These are phyloP conservation scores for Thereva unica DNA, from an alignment of 2,888 invertebrate genomes.

Conservation along the genomic window DNA sequence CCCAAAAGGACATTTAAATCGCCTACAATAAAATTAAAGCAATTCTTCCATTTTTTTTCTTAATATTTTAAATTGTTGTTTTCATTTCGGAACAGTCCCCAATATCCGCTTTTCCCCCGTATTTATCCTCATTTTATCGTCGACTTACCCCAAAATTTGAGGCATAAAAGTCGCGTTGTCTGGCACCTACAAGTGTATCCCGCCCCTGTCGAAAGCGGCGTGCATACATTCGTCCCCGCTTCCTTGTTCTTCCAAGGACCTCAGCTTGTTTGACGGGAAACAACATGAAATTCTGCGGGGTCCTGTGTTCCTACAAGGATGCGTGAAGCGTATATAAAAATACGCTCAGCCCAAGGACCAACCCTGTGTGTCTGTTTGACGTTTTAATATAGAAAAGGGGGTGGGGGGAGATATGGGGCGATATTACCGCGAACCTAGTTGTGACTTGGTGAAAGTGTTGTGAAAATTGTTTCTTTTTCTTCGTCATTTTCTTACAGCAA, in stretches of 20 bases:
- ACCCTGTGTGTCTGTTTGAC: slow-evolving; percentile 19
- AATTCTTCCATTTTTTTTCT: too few species aligned
- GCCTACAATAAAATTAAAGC: too few species aligned
- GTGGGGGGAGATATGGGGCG: neutral
- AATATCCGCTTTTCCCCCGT: slow-evolving; percentile 22
- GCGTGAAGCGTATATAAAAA: too few species aligned
- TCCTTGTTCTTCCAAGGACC: slow-evolving; percentile 31
- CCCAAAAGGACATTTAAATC: too few species aligned
- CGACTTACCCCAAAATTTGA: slow-evolving; percentile 16
- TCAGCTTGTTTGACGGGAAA: slow-evolving; percentile 32
- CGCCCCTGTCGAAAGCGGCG: slow-evolving; percentile 16
- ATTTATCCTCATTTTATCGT: slow-evolving; percentile 28
- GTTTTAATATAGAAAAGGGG: slow-evolving; percentile 29
- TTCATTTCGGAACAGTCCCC: neutral
- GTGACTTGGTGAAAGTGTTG: slow-evolving; percentile 19
- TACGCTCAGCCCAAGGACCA: too few species aligned
- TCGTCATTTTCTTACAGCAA: slow-evolving; percentile 25
- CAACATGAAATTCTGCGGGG: slow-evolving; percentile 18
- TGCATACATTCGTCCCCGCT: slow-evolving; percentile 27
- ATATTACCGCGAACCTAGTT: slow-evolving; percentile 2
- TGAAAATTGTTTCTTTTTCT: slow-evolving; percentile 22
- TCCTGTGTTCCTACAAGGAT: too few species aligned
- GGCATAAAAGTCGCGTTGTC: slow-evolving; percentile 28
- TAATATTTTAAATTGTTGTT: too few species aligned
- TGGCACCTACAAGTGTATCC: slow-evolving; percentile 17